These are phyloP conservation scores for Temnothorax rugatulus DNA, from an alignment of 2,888 invertebrate genomes.

Conservation along the genomic window DNA sequence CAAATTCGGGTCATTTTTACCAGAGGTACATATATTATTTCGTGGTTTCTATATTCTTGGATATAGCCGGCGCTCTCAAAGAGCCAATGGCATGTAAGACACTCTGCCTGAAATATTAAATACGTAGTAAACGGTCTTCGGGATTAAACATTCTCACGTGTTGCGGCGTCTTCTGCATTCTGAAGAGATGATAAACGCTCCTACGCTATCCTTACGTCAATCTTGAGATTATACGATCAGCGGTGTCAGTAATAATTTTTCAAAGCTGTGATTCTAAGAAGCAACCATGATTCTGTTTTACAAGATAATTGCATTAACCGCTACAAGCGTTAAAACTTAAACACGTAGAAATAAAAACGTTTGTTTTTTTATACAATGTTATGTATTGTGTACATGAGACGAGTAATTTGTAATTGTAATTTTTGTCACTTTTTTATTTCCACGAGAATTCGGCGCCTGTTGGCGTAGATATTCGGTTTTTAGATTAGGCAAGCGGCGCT, in stretches of 20 bases:
- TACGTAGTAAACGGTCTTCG: background rate
- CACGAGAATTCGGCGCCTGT: background rate
- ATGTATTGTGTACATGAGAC: background rate
- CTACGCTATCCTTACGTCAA: background rate
- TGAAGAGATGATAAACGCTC: slow-evolving; percentile 1
- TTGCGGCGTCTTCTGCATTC: background rate
- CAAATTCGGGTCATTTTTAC: background rate
- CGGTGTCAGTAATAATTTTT: slow-evolving; percentile 9
- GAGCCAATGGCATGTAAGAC: background rate
- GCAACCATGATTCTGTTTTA: background rate
- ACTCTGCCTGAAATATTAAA: slow-evolving; percentile 24
- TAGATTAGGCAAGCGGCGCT: slow-evolving; percentile 44
- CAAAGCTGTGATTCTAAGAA: background rate
- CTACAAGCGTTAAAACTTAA: no score
- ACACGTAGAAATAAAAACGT: background rate
- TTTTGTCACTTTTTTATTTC: background rate
- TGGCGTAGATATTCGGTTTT: slow-evolving; percentile 20
- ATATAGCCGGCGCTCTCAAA: no score
- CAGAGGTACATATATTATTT: background rate
- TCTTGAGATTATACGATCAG: background rate
- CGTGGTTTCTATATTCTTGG: background rate
- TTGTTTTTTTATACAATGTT: background rate
- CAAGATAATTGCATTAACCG: slow-evolving; percentile 2
- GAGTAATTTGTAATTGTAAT: background rate
- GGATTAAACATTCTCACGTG: background rate